Base-by-base conservation (phyloP, 2,888 invertebrate species). In the Lathronympha strigana region DNA sequence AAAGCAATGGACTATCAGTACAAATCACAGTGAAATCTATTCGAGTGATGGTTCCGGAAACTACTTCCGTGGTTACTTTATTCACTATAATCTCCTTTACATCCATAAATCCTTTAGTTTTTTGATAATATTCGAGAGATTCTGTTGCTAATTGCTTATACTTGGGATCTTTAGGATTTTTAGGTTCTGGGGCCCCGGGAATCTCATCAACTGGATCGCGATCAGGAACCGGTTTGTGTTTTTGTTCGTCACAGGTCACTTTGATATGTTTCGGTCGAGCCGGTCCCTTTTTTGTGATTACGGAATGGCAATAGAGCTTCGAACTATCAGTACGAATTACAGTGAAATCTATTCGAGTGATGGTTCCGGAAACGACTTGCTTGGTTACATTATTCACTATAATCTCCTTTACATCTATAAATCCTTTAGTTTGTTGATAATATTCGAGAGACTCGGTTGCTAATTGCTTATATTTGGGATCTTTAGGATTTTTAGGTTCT, bases 341-440 rank as follows among this genome's bases (percentile, higher is more conserved):
- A 15, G 73, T 68, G 45, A 80, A 79, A 57, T 82, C 67, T 40
- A 81, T 77, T 15, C 67, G 62, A 1, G 93, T 71, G 70, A 86
- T 78, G 0, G 84, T 79, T 47, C 82, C 85, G n/a, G 93, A 81
- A 1, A 93, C 93, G 3, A 91, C 78, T 77, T 93, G 91, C 5
- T 63, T 67, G 0, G 82, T 79, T 0, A 86, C 89, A 1, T 81
- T 76, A 15, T 77, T 70, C 4, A 92, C 71, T 68, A 86, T 72
- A 0, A 81, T 73, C 36, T 74, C 68, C 49, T 71, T 75, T 63
- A 76, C 67, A 49, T 66, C 67, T 25, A 70, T 58, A 15, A 61
- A 53, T 28, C 54, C 64, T 6, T 51, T 68, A 3, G 17, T 43
- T 61, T 70, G 40, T 9, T 78, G 40, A 69, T 75, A 81, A 25